Conservation (phyloP, 2,113 vertebrate genomes). For the Chaetodon auriga region DNA sequence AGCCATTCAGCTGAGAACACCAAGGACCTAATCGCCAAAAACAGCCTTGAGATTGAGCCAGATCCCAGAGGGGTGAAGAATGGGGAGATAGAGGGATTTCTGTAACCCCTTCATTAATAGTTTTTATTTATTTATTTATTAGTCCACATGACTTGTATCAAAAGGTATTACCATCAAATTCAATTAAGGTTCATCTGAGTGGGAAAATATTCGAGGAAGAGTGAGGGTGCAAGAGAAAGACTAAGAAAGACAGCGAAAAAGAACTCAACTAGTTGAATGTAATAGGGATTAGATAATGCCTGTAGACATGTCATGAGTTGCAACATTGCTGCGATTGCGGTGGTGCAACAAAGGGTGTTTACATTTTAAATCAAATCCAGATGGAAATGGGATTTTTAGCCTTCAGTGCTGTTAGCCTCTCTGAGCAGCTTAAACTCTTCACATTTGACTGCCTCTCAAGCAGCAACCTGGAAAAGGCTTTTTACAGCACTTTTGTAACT, state of each 20-base stretch:
- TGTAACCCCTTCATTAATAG: slow-evolving; percentile 60
- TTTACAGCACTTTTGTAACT: slow-evolving; percentile 39
- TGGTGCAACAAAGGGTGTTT: slow-evolving; percentile 74
- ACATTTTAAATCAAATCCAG: slow-evolving; percentile 80
- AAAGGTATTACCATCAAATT: slow-evolving; percentile 71
- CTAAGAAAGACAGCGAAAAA: neutral
- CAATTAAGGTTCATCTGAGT: slow-evolving; percentile 63
- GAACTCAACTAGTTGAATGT: slow-evolving; percentile 22
- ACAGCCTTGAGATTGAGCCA: slow-evolving; percentile 74
- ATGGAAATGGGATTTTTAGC: slow-evolving; percentile 70
- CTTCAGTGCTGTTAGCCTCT: slow-evolving; percentile 66
- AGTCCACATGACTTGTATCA: slow-evolving; percentile 50
- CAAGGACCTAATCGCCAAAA: slow-evolving; percentile 79
- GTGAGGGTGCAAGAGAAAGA: neutral
- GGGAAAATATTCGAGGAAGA: slow-evolving; percentile 4
- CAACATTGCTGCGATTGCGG: slow-evolving; percentile 56
- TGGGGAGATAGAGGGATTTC: slow-evolving; percentile 64
- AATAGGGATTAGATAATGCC: slow-evolving; percentile 58
- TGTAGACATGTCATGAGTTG: slow-evolving; percentile 60
- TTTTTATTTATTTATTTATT: slow-evolving; percentile 71
- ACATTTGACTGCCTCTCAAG: slow-evolving; percentile 59
- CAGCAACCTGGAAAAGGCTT: slow-evolving; percentile 49
- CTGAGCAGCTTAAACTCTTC: slow-evolving; percentile 67
- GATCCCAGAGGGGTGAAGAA: slow-evolving; percentile 70
- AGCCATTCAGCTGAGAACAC: slow-evolving; percentile 80